These are phyloP conservation scores for Heliconius aoede DNA, from an alignment of 2,888 invertebrate genomes.

Conservation along the genomic window DNA sequence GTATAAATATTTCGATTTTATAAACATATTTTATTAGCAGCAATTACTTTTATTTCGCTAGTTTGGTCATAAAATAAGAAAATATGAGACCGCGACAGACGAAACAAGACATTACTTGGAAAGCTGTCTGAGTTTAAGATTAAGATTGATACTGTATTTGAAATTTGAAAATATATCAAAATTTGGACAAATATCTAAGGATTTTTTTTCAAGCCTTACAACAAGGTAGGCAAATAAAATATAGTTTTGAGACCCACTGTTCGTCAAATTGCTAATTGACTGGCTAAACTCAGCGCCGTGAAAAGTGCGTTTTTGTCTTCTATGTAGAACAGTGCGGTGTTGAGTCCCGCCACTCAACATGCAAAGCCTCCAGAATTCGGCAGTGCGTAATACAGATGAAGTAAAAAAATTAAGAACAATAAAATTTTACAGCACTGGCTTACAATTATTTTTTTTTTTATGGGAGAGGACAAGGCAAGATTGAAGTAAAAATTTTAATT, in stretches of 20 bases:
- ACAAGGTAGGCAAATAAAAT: background rate
- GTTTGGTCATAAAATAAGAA: background rate
- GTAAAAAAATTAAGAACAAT: background rate
- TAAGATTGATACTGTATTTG: conserved; percentile 6
- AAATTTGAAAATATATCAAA: background rate
- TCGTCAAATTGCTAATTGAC: background rate
- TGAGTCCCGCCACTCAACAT: no score
- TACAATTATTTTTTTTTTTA: no score
- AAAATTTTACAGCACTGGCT: no score
- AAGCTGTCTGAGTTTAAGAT: conserved; percentile 8
- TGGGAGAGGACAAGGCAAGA: no score
- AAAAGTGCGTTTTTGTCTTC: background rate
- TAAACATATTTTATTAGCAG: background rate
- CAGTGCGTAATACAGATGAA: background rate
- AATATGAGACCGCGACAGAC: conserved; percentile 16
- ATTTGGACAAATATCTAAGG: background rate
- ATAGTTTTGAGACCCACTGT: background rate
- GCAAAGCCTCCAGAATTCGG: background rate
- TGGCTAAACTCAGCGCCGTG: background rate
- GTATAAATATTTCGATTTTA: background rate
- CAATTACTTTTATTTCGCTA: background rate
- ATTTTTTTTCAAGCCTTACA: background rate
- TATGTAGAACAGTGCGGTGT: no score
- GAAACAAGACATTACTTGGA: conserved; percentile 4
- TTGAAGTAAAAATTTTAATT: no score